Conservation (phyloP, 2,888 invertebrate genomes). For the Emesis castigata region DNA sequence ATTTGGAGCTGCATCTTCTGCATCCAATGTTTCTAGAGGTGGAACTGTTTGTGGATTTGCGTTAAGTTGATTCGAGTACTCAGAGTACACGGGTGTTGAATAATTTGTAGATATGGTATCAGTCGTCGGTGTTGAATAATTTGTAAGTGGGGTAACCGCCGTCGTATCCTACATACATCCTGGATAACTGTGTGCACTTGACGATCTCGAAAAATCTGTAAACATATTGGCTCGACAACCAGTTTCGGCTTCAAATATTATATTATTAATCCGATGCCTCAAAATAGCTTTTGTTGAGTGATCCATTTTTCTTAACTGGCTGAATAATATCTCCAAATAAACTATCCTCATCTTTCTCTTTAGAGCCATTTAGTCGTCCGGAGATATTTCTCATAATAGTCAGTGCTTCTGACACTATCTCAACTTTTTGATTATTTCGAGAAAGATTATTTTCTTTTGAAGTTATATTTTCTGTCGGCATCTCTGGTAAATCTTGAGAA, state of each 20-base stretch:
- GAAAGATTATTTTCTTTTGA: too few relatives aligned
- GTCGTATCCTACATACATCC: too few relatives aligned
- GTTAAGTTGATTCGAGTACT: slow-evolving; percentile 12
- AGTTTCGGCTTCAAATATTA: slow-evolving; percentile 61
- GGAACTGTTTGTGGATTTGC: slow-evolving; percentile 24
- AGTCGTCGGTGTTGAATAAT: slow-evolving; percentile 33
- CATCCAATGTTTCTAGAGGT: slow-evolving; percentile 5
- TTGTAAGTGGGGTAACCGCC: slow-evolving; percentile 31
- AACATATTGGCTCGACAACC: slow-evolving; percentile 38
- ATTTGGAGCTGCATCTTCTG: too few relatives aligned
- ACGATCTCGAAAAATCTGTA: slow-evolving; percentile 41
- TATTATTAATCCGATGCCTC: slow-evolving; percentile 59
- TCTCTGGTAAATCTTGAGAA: too few relatives aligned
- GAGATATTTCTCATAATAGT: slow-evolving; percentile 51
- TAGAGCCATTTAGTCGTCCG: slow-evolving; percentile 44
- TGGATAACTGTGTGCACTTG: slow-evolving; percentile 43
- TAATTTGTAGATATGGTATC: too few relatives aligned
- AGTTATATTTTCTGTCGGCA: too few relatives aligned
- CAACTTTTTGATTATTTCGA: slow-evolving; percentile 33
- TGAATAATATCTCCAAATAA: slow-evolving; percentile 57
- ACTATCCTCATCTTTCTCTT: slow-evolving; percentile 52
- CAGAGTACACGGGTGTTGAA: slow-evolving; percentile 26
- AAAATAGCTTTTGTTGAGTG: slow-evolving; percentile 43
- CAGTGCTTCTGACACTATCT: slow-evolving; percentile 50
- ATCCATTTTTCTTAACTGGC: slow-evolving; percentile 51